These are phyloP conservation scores for Eira barbara DNA, from an alignment of 2,113 vertebrate genomes.

Conservation along the genomic window DNA sequence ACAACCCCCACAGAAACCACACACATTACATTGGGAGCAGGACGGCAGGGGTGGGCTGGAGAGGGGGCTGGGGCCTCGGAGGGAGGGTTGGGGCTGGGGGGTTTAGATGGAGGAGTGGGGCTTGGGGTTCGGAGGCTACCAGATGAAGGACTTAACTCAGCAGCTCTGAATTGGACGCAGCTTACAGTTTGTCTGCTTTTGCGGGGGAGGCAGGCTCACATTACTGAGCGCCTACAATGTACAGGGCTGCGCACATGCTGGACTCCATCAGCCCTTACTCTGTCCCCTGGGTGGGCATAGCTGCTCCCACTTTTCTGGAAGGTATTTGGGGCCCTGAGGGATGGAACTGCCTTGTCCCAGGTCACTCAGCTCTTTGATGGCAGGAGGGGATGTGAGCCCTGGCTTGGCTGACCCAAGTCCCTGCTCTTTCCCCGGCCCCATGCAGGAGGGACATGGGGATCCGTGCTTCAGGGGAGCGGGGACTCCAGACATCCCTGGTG, in stretches of 20 bases:
- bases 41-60: neutral
- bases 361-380: neutral
- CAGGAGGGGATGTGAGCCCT: neutral
- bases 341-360: neutral
- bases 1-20: neutral
- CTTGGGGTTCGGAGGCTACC: neutral
- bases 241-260: neutral
- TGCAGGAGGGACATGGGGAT: neutral
- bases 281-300: neutral
- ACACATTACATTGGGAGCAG: neutral
- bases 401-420: neutral
- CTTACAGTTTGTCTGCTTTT: accelerated
- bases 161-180: neutral
- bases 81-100: neutral
- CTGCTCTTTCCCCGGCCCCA: neutral
- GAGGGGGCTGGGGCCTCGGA: neutral
- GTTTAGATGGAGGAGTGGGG: too few species aligned
- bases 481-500: neutral
- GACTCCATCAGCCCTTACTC: too few species aligned
- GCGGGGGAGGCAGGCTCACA: accelerated
- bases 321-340: neutral
- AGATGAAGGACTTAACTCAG: neutral
- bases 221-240: neutral
- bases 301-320: neutral
- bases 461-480: neutral